Conservation (phyloP, 2,888 invertebrate species). For the Athalia cordata region DNA sequence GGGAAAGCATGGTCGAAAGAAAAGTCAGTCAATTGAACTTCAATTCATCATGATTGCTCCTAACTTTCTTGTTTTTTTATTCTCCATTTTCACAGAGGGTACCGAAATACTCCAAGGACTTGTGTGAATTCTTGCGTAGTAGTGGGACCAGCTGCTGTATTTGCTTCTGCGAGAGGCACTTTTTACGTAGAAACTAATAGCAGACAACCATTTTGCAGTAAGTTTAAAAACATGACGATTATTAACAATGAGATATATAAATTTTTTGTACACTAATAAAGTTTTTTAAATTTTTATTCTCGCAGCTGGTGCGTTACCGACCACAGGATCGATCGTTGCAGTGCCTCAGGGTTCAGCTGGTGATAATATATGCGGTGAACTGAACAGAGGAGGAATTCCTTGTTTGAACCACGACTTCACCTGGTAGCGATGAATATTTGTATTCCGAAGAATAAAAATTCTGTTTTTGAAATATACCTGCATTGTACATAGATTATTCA, state of each 20-base stretch:
- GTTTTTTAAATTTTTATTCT: not conserved
- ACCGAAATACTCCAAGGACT: not conserved
- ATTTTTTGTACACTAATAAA: not conserved
- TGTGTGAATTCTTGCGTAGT: constrained; percentile 14
- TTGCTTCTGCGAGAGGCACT: constrained; percentile 25
- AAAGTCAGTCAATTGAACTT: constrained; percentile 15
- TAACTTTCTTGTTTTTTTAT: not conserved
- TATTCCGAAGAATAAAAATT: no score
- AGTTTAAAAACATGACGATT: not conserved
- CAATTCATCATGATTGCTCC: not conserved
- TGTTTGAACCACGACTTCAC: no score
- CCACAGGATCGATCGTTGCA: not conserved
- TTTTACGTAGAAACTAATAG: constrained; percentile 29
- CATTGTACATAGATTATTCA: no score
- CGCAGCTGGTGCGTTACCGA: constrained; percentile 21
- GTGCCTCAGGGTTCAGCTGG: not conserved
- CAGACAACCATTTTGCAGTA: constrained; percentile 28
- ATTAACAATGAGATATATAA: not conserved
- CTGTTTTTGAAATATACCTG: no score
- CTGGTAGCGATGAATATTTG: no score
- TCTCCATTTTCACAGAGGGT: constrained; percentile 7
- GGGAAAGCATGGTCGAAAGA: constrained; percentile 34
- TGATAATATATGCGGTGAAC: constrained; percentile 25
- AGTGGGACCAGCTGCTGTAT: constrained; percentile 19
- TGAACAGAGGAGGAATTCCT: not conserved